Conservation (phyloP, 2,797 vertebrate species). For the Channallabes apus region DNA sequence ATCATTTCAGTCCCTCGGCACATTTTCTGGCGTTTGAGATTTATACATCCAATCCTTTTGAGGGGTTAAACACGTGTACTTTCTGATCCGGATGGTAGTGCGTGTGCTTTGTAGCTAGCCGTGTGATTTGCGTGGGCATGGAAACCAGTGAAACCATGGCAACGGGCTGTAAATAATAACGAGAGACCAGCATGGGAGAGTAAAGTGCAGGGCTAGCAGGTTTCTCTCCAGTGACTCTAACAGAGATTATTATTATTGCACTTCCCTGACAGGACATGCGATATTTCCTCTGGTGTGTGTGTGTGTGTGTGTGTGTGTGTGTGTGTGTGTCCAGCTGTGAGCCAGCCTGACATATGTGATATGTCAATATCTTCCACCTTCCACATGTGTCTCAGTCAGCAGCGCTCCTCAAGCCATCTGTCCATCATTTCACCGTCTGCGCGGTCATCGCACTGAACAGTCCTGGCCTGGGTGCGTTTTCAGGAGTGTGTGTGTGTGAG, state of each 20-base stretch:
- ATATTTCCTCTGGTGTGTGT: conserved; percentile 1
- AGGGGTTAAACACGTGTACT: background rate
- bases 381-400: conserved; percentile 35
- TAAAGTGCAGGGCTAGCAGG: conserved; percentile 7
- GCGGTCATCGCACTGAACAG: conserved; percentile 58
- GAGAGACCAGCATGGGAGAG: background rate
- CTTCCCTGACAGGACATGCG: conserved; percentile 21
- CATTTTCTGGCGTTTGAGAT: background rate
- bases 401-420: conserved; percentile 48
- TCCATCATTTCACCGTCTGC: conserved; percentile 50
- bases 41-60: too few relatives aligned
- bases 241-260: conserved; percentile 23
- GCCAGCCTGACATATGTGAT: conserved; percentile 66
- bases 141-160: conserved; percentile 2
- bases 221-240: conserved; percentile 12
- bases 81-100: background rate
- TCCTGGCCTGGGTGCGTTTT: background rate
- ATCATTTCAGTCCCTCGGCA: background rate
- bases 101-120: background rate
- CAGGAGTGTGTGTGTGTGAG: too few relatives aligned
- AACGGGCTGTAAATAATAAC: conserved; percentile 17
- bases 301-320: conserved; percentile 1
- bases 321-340: conserved; percentile 27
- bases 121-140: background rate
- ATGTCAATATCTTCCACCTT: conserved; percentile 53